These are phyloP conservation scores for Parnassius apollo DNA, from an alignment of 2,888 invertebrate species.

Conservation along the genomic window DNA sequence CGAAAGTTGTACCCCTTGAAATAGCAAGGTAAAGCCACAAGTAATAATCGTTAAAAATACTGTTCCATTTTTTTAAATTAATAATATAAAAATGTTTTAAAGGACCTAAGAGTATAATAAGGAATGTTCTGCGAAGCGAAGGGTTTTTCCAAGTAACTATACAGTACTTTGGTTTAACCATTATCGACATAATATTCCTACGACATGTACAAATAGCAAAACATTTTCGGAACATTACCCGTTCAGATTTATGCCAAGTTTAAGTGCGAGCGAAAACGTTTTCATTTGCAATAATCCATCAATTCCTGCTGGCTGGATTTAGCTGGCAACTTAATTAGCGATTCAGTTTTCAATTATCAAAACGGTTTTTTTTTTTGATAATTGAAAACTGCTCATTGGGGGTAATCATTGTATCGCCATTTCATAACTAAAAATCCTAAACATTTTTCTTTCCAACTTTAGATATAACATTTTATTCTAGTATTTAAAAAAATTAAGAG, in stretches of 20 bases:
- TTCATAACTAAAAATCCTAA: no score
- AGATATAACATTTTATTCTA: no score
- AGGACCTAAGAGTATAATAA: no score
- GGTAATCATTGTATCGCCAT: no score
- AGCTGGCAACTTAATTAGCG: conserved; percentile 69
- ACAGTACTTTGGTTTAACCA: no score
- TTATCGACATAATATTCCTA: conserved; percentile 48
- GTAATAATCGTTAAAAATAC: background rate
- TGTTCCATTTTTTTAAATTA: conserved; percentile 29
- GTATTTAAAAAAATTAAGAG: no score
- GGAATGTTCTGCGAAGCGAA: no score
- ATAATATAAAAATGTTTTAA: conserved; percentile 23
- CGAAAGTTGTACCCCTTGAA: conserved; percentile 45
- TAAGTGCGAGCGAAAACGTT: conserved; percentile 53
- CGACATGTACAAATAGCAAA: conserved; percentile 55
- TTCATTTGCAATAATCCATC: conserved; percentile 69
- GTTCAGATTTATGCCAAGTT: conserved; percentile 69
- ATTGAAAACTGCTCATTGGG: conserved; percentile 29
- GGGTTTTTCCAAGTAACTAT: no score
- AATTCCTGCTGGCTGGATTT: conserved; percentile 46
- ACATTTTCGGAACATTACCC: conserved; percentile 58
- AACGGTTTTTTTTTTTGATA: conserved; percentile 48
- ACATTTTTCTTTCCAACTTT: no score
- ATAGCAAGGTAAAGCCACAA: background rate
- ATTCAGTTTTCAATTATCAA: conserved; percentile 70